Evolutionary conservation across 1,140 invertebrate genomes (phyloP), one percentile per base, ranked within the genome.

Genomic region (Camponotus vicinus): DNA sequence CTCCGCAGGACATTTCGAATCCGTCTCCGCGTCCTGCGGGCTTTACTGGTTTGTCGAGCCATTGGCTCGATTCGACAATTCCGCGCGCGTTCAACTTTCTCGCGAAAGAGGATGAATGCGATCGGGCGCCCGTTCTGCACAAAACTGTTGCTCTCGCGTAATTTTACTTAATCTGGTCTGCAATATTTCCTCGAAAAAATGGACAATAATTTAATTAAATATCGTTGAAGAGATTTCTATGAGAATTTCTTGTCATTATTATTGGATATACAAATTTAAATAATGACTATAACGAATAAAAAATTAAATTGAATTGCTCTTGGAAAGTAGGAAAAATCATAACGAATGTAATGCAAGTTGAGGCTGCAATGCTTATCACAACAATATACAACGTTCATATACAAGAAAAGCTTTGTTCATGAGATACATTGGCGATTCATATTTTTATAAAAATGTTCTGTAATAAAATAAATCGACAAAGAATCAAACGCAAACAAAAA

Each of bases 1-100:
- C 92, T 93, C 92, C 91, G 87, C 91, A 92, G 91, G 92, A 91
- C 91, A 92, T 94, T 94, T 93, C 92, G 91, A 92, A 93, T 91
- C 90, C 89, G 86, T 91, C 89, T 88, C 91, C 90, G 86, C 91
- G 89, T 92, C 87, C 93, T 89, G 86, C 84, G 88, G 73, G 87
- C 89, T 89, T 90, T 91, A 91, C 92, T 90, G 92, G 92, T 94
- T 94, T 94, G 93, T 94, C 94, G 92, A 92, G 91, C 93, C 94
- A 94, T 94, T 94, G 94, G 92, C 91, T 92, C 89, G 89, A 91
- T 86, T 88, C 90, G 70, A 70, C 88, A 85, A 86, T 88, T 88
- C 83, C 57, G 79, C 79, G 67, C 67, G 55, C 89, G 69, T 73
- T 78, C 79, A 76, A 78, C 77, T 73, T 86, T 80, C 77, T 32